phyloP scores from a whole-genome alignment of 2,113 vertebrate genomes.

The Alectura lathami region DNA sequence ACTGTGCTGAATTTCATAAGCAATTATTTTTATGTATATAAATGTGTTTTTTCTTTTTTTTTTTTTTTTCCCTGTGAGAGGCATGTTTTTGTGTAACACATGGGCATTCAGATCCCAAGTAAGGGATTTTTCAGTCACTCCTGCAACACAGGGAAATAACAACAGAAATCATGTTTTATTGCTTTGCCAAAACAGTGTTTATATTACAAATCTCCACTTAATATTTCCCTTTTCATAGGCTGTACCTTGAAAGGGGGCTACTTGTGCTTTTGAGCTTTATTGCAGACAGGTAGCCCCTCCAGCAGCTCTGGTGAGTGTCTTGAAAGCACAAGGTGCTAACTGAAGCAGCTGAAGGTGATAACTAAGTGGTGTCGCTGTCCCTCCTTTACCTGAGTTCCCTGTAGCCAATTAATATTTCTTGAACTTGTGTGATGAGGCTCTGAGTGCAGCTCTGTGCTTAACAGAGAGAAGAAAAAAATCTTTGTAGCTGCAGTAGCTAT shows the following conservation, averaged over 20 bases:
- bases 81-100: neutral
- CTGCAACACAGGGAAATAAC: neutral
- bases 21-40: too few species aligned
- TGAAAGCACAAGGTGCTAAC: neutral
- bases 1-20: neutral
- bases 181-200: neutral
- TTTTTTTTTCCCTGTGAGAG: neutral
- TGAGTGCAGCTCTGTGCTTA: neutral
- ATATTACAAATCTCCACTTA: neutral
- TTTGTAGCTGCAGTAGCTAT: neutral
- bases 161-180: neutral
- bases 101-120: neutral
- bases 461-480: neutral
- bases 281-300: neutral
- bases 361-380: neutral
- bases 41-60: too few species aligned
- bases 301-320: neutral
- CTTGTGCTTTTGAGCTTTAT: neutral
- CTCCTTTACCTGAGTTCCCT: neutral
- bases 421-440: neutral
- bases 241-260: neutral
- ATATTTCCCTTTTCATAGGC: neutral
- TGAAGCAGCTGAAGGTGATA: neutral
- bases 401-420: slow-evolving; percentile 7
- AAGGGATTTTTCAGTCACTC: neutral